Evolutionary conservation across 2,113 vertebrate species (phyloP), one percentile per base, ranked within the genome.

Genomic region (Pelmatolapia mariae): DNA sequence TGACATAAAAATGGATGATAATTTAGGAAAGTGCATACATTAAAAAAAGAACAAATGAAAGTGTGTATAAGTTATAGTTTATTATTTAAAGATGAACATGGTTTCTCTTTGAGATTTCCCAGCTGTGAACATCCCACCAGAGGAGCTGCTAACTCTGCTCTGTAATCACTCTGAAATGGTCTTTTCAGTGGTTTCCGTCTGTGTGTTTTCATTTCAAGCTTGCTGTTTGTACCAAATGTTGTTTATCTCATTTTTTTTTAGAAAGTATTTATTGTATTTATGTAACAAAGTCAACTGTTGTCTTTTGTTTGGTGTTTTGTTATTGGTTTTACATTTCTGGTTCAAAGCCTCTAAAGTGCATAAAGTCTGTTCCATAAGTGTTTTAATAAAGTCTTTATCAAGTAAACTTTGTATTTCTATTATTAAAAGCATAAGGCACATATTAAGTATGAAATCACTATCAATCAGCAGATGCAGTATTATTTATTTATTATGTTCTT

Each of bases 201-300:
- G 3, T 52, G 43, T 40, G 33, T 53, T 78, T 59, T 82, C 5
- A 59, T 18, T 40, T 81, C 26, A 6, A 19, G 33, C n/a, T 71
- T 80, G 19, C 54, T 66, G 82, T 78, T 90, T 53, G 61, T 57
- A 66, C 10, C 52, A 12, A 8, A 29, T 84, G 13, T 50, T 81
- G 53, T 81, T 4, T 2, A 54, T 61, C 40, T 31, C 26, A 0
- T 38, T 82, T 53, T 83, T 80, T 4, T 22, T 22, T 8, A 38
- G 19, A 52, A 50, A 36, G 29, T 93, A 93, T 94, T 93, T 93
- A 93, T 92, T 93, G 33, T 93, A 92, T 94, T 92, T 94, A 93
- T 91, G 43, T 88, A 52, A 52, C 29, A 78, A 71, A 71, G 43
- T 87, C 56, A 53, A 36, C 11, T 53, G 13, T 8, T 7, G 2